A percentile compares a stretch with the other conserved stretches of the same genome.
Conservation (phyloP, 2,797 vertebrate species). For the Epinephelus awoara region DNA sequence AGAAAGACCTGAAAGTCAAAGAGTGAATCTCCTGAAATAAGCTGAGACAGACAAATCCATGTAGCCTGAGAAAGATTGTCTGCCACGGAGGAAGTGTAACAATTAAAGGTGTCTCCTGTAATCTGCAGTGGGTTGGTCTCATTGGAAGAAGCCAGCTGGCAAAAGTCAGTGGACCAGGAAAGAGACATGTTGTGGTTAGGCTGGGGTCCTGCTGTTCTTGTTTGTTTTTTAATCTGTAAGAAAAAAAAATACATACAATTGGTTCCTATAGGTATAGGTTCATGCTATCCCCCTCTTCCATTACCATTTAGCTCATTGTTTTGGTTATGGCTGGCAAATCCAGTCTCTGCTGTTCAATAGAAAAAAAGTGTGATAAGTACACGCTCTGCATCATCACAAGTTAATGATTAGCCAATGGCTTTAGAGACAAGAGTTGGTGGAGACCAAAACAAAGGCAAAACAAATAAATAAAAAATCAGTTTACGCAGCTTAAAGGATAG, state of each 20-base stretch:
- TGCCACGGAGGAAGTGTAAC: slow-evolving; percentile 26
- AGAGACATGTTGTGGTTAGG: neutral
- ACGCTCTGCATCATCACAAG: too few relatives aligned
- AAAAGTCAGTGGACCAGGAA: slow-evolving; percentile 3
- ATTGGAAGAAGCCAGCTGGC: slow-evolving; percentile 26
- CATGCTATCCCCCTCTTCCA: neutral
- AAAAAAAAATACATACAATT: neutral
- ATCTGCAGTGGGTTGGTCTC: slow-evolving; percentile 35
- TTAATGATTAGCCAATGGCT: too few relatives aligned
- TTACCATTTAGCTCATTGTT: too few relatives aligned
- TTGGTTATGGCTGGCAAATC: too few relatives aligned
- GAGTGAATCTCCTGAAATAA: neutral
- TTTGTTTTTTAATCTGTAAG: too few relatives aligned
- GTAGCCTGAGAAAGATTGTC: slow-evolving; percentile 14
- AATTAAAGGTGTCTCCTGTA: slow-evolving; percentile 54
- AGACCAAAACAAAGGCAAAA: neutral
- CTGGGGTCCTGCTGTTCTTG: neutral
- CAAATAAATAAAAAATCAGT: neutral
- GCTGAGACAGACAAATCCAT: slow-evolving; percentile 19
- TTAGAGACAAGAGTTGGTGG: neutral
- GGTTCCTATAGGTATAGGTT: neutral
- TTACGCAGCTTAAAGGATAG: neutral
- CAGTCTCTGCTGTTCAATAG: too few relatives aligned
- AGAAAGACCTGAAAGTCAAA: slow-evolving; percentile 1
- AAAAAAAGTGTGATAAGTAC: too few relatives aligned